Conservation (phyloP, 92 coral and sea anemone genomes). For the Siderastrea siderea region DNA sequence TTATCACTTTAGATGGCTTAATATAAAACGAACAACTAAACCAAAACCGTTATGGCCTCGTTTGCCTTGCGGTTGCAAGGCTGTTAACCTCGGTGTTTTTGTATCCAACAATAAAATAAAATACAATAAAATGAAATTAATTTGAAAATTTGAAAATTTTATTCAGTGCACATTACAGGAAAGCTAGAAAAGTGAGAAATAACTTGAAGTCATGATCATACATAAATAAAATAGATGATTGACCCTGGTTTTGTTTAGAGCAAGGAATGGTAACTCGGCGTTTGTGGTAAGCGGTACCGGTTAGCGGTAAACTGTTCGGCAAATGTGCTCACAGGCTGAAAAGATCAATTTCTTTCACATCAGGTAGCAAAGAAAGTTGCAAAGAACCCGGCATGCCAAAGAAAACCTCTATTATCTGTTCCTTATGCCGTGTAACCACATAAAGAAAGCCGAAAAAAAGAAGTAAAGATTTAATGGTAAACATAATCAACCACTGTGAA, state of each 20-base stretch:
- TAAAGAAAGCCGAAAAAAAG: slow-evolving; percentile 27
- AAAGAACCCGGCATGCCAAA: slow-evolving; percentile 24
- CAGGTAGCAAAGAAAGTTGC: background rate
- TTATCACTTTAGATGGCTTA: too few species aligned
- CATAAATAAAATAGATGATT: too few species aligned
- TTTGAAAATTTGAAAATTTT: too few species aligned
- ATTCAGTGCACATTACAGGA: too few species aligned
- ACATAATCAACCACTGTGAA: slow-evolving; percentile 50
- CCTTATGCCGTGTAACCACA: slow-evolving; percentile 30
- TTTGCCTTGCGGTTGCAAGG: too few species aligned
- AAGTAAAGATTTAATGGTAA: background rate
- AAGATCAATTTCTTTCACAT: background rate
- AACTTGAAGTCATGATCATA: too few species aligned
- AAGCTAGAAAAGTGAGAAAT: too few species aligned
- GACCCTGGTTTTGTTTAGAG: background rate
- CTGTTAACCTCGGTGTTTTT: too few species aligned
- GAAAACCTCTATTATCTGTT: background rate
- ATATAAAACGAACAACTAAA: too few species aligned
- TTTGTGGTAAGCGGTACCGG: slow-evolving; percentile 1
- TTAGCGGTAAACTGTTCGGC: background rate
- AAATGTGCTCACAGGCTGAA: background rate
- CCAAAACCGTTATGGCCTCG: too few species aligned
- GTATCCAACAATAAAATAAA: too few species aligned
- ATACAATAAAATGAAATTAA: too few species aligned
- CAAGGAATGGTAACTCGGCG: background rate